phyloP scores from a whole-genome alignment of 2,888 invertebrate species.

The Agrilus mali region DNA sequence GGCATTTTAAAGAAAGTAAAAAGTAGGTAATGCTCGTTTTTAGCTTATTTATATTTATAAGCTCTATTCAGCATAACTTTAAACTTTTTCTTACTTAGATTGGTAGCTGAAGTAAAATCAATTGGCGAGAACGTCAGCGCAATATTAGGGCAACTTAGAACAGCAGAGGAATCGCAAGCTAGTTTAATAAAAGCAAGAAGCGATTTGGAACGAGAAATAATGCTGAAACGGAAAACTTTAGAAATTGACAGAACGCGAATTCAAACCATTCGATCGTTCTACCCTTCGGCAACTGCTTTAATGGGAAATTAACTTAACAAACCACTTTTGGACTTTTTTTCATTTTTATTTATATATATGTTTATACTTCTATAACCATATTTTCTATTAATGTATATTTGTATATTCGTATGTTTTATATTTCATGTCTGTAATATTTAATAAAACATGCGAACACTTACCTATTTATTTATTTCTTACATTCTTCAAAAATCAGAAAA shows the following conservation, averaged over 20 bases:
- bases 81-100: conserved; percentile 25
- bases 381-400: neutral
- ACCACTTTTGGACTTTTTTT: neutral
- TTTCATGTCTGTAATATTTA: too few species aligned
- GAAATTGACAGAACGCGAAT: conserved; percentile 56
- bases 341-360: neutral
- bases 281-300: conserved; percentile 54
- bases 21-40: conserved; percentile 8
- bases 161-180: conserved; percentile 46
- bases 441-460: too few species aligned
- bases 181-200: conserved; percentile 45
- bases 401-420: too few species aligned
- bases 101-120: conserved; percentile 61
- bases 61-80: conserved; percentile 3
- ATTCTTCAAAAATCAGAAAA: too few species aligned
- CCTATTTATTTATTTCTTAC: too few species aligned
- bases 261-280: conserved; percentile 52
- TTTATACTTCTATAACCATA: neutral
- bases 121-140: conserved; percentile 57
- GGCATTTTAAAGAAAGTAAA: too few species aligned
- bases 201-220: conserved; percentile 52
- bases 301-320: conserved; percentile 38
- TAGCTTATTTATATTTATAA: neutral
- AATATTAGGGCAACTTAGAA: conserved; percentile 49
- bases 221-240: conserved; percentile 56